These are phyloP conservation scores for Coronaproctus castanopsis DNA, from an alignment of 2,888 invertebrate genomes.

Conservation along the genomic window DNA sequence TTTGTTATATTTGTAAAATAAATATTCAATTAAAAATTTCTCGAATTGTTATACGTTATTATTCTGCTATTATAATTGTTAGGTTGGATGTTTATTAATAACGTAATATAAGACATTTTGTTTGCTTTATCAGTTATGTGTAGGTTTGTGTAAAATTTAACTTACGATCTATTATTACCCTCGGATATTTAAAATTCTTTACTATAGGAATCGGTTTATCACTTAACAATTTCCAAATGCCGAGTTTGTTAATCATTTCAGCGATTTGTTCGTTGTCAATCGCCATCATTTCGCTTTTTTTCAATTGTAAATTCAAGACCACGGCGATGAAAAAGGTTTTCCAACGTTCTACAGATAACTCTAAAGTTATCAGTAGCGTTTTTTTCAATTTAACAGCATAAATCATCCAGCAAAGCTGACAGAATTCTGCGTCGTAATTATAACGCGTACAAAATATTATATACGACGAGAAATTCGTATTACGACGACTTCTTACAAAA, in stretches of 20 bases:
- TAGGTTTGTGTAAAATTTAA: not conserved
- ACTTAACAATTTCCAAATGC: not conserved
- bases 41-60: not conserved
- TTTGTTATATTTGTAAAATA: not conserved
- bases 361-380: too few species aligned
- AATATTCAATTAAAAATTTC: not conserved
- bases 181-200: not conserved
- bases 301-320: not conserved
- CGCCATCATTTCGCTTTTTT: not conserved
- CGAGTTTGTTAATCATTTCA: not conserved
- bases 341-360: not conserved
- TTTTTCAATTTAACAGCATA: too few species aligned
- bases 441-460: not conserved
- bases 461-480: too few species aligned
- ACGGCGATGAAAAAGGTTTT: not conserved
- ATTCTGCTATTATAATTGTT: not conserved
- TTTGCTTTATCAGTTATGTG: not conserved
- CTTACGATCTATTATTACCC: not conserved
- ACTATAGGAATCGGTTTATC: not conserved
- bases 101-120: not conserved
- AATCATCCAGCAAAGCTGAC: not conserved
- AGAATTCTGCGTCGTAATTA: not conserved
- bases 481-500: too few species aligned
- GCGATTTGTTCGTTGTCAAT: not conserved
- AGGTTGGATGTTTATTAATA: not conserved